A percentile compares a stretch with the other conserved stretches of the same genome.
Evolutionary conservation across 1,140 invertebrate species (phyloP).

Genomic region (Steinernema feltiae): DNA sequence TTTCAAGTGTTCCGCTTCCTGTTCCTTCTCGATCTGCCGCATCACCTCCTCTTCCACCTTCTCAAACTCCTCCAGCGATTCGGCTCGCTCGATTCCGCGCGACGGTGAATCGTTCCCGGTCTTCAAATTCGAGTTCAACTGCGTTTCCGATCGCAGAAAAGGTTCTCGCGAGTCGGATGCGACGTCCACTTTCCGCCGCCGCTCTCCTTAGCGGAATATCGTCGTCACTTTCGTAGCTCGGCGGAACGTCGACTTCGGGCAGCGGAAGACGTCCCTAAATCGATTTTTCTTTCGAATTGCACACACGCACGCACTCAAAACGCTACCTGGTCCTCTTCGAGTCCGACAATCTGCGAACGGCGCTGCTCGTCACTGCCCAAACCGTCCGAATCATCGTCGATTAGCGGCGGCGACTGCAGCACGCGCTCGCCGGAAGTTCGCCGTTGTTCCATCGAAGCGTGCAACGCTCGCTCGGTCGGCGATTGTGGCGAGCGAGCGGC

Average conservation of each 20-base stretch:
- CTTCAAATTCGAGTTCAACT: background rate
- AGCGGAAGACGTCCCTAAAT: constrained; percentile 4
- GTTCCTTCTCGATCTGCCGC: background rate
- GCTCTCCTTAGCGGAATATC: constrained; percentile 6
- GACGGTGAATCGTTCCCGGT: background rate
- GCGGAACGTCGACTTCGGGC: background rate
- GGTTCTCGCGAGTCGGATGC: background rate
- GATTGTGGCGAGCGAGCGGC: too few species aligned
- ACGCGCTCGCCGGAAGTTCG: too few species aligned
- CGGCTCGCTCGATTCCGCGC: background rate
- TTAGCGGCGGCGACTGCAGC: background rate
- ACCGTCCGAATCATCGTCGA: constrained; percentile 2
- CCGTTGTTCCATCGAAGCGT: too few species aligned
- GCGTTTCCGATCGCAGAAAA: background rate
- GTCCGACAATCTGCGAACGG: background rate
- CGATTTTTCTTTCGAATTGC: too few species aligned
- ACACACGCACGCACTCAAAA: too few species aligned
- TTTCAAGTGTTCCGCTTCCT: background rate
- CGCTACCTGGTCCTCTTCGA: constrained; percentile 4
- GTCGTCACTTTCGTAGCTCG: background rate
- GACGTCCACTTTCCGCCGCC: background rate
- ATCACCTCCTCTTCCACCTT: constrained; percentile 8
- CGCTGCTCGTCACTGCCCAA: background rate
- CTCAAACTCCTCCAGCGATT: constrained; percentile 6
- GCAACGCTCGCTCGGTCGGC: too few species aligned